These are phyloP conservation scores for Aselliscus stoliczkanus DNA, from an alignment of 2,797 vertebrate genomes.

Conservation along the genomic window DNA sequence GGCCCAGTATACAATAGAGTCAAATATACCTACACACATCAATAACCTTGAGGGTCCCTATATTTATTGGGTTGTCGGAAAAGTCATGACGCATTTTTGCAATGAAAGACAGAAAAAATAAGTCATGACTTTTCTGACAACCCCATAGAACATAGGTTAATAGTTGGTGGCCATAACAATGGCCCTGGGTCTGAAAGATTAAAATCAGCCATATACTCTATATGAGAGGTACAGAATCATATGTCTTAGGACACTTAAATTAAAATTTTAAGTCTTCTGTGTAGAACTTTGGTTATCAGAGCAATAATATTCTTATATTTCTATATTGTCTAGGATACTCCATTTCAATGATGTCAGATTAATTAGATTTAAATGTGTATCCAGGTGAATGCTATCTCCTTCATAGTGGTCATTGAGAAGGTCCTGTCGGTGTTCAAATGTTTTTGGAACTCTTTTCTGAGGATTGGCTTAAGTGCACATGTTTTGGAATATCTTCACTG, in stretches of 20 bases:
- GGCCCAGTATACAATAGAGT: neutral
- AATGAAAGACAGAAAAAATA: too few relatives aligned
- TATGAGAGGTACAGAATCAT: neutral
- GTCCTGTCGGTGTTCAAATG: neutral
- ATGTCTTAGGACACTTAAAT: neutral
- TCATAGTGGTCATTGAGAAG: neutral
- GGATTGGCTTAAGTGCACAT: neutral
- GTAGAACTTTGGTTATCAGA: neutral
- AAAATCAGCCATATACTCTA: neutral
- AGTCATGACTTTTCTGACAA: too few relatives aligned
- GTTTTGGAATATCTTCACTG: neutral
- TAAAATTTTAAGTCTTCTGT: neutral
- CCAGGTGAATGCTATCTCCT: neutral
- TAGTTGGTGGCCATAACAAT: neutral
- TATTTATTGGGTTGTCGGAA: too few relatives aligned
- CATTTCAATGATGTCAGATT: neutral
- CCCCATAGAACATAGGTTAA: neutral
- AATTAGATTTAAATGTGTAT: neutral
- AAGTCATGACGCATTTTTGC: too few relatives aligned
- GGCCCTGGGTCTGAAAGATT: neutral
- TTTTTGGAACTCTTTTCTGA: slow-evolving; percentile 11
- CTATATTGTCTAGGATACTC: neutral
- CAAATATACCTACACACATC: neutral
- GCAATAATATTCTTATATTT: neutral
- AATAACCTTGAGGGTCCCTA: neutral